Base-by-base conservation (phyloP, 2,113 vertebrate species). In the Silurus asotus region DNA sequence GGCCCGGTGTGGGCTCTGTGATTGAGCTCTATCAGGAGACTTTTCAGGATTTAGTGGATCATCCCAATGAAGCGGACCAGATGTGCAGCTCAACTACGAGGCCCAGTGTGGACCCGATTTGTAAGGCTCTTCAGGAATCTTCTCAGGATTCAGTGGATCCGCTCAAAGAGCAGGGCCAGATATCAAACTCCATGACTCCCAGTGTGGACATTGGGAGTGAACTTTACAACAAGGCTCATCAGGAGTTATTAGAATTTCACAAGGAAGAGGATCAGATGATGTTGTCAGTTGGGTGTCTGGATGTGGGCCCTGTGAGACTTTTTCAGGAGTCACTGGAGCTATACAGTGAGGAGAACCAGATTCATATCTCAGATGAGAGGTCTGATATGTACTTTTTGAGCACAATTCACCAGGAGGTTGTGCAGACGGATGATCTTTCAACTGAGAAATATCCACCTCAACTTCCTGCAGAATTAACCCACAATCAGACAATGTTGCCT, bases 11-110 rank as follows among this genome's bases (percentile, higher is more conserved):
- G 28, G 23, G 14, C 7, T 17, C n/a, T 8, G 49, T 49, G 11
- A 13, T 19, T 86, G 58, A 86, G 11, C 9, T 20, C 65, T 25
- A 83, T 5, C 76, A 56, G 49, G 81, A 82, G 69, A 28, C 19
- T n/a, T 23, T 72, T 70, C 28, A 64, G 15, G 59, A 84, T 49
- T 64, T 62, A 62, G 23, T 8, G 11, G 70, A 78, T 20, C 14
- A 19, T 53, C 49, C 15, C 13, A 48, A 8, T 81, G 55, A 55
- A 4, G 81, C 53, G 10, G 11, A 2, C 19, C 64, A 70, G 55
- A 79, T 80, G 61, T 49, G 20, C 23, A 87, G 25, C 17, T 80
- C 59, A 59, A 10, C 45, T 17, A 62, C 25, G 20, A 75, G 28
- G 23, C 45, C 48, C n/a, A 8, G 65, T 80, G 10, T 59, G 5